Evolutionary conservation across 1,140 invertebrate species (phyloP).

Genomic region (Ceratina australensis): DNA sequence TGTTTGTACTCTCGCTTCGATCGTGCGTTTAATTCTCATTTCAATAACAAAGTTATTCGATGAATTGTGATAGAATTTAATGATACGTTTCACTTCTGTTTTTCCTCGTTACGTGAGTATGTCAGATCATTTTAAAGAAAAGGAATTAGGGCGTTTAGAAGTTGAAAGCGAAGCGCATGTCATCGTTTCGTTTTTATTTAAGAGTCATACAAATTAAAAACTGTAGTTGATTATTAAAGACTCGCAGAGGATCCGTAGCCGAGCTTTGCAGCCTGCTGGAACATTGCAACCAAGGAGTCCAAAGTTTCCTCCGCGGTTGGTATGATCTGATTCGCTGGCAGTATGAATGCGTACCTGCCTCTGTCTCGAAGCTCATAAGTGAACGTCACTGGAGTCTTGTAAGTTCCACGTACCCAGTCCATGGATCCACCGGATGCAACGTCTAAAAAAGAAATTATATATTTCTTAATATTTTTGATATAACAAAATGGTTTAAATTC

Average conservation of each 20-base stretch:
- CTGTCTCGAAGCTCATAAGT: constrained; percentile 87
- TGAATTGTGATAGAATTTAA: no score
- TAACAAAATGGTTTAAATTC: background rate
- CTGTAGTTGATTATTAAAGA: no score
- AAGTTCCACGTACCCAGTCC: constrained; percentile 86
- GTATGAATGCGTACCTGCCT: constrained; percentile 87
- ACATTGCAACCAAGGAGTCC: constrained; percentile 82
- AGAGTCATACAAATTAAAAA: no score
- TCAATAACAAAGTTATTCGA: no score
- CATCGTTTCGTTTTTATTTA: no score
- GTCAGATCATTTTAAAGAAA: no score
- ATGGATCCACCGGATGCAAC: constrained; percentile 84
- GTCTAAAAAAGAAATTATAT: constrained; percentile 73
- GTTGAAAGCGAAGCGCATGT: no score
- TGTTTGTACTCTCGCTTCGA: no score
- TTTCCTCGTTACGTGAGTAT: no score
- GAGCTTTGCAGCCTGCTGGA: constrained; percentile 77
- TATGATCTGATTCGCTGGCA: constrained; percentile 86
- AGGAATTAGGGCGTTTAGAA: no score
- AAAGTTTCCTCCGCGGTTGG: constrained; percentile 86
- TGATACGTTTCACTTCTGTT: no score
- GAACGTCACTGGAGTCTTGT: constrained; percentile 84
- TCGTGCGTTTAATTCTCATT: no score
- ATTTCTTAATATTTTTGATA: background rate
- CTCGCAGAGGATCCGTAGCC: constrained; percentile 1